Evolutionary conservation across 2,797 vertebrate species (phyloP).

Genomic region (Cryptoblepharus egeriae): DNA sequence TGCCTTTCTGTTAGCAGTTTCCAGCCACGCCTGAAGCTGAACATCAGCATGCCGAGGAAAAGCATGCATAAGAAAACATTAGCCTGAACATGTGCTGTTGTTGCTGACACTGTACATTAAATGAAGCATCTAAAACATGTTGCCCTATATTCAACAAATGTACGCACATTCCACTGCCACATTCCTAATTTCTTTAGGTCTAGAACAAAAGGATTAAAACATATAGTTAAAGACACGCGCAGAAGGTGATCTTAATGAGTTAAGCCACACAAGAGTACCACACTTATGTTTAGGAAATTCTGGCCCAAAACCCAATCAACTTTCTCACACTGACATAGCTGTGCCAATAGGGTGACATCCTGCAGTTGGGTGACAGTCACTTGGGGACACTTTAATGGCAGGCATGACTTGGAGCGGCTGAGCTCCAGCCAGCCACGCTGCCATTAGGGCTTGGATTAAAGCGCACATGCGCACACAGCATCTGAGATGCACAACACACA

Average conservation of each 20-base stretch:
- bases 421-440: too few species aligned
- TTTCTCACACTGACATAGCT: too few species aligned
- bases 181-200: constrained; percentile 56
- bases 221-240: constrained; percentile 70
- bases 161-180: constrained; percentile 28
- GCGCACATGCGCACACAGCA: too few species aligned
- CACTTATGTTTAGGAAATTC: constrained; percentile 40
- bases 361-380: too few species aligned
- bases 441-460: too few species aligned
- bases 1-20: constrained; percentile 32
- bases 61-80: background rate
- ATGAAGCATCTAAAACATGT: constrained; percentile 58
- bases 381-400: too few species aligned
- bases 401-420: too few species aligned
- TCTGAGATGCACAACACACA: too few species aligned
- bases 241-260: constrained; percentile 69
- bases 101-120: constrained; percentile 56
- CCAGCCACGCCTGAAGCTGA: constrained; percentile 13
- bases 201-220: constrained; percentile 67
- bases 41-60: constrained; percentile 43
- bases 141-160: constrained; percentile 65
- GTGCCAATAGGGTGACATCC: too few species aligned
- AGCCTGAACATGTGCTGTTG: constrained; percentile 37
- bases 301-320: too few species aligned
- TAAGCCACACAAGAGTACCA: constrained; percentile 58